Conservation (phyloP, 2,888 invertebrate genomes). For the Steinernema hermaphroditum region DNA sequence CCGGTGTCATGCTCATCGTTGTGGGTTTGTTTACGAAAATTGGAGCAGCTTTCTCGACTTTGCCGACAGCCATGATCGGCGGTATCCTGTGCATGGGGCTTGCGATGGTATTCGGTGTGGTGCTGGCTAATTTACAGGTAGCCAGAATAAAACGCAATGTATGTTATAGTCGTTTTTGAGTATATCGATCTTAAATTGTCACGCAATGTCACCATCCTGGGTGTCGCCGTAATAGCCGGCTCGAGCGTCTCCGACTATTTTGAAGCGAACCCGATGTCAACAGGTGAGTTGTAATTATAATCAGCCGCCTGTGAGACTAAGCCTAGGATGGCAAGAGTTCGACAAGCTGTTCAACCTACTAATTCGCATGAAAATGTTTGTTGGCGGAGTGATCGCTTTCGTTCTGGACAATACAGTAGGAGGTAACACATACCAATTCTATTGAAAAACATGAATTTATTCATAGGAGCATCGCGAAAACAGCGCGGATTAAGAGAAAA, state of each 20-base stretch:
- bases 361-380: slow-evolving; percentile 65
- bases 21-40: slow-evolving; percentile 56
- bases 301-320: neutral
- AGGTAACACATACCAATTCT: slow-evolving; percentile 13
- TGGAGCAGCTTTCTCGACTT: slow-evolving; percentile 58
- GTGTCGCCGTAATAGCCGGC: slow-evolving; percentile 51
- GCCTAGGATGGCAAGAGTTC: slow-evolving; percentile 40
- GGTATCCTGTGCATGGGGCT: slow-evolving; percentile 59
- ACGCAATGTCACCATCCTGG: slow-evolving; percentile 53
- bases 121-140: slow-evolving; percentile 55
- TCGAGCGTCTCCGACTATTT: slow-evolving; percentile 48
- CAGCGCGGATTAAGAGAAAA: neutral
- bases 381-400: slow-evolving; percentile 68
- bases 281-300: slow-evolving; percentile 27
- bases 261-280: slow-evolving; percentile 36
- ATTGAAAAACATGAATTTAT: neutral
- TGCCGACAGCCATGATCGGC: slow-evolving; percentile 59
- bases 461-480: slow-evolving; percentile 6
- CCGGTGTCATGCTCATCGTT: slow-evolving; percentile 52
- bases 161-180: slow-evolving; percentile 29
- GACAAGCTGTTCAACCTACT: slow-evolving; percentile 59
- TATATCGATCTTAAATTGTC: slow-evolving; percentile 42
- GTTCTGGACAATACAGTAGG: slow-evolving; percentile 68
- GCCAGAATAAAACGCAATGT: no score
- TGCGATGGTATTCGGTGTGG: slow-evolving; percentile 59